Evolutionary conservation across 2,797 vertebrate species (phyloP).

Genomic region (Rhabdomys pumilio): DNA sequence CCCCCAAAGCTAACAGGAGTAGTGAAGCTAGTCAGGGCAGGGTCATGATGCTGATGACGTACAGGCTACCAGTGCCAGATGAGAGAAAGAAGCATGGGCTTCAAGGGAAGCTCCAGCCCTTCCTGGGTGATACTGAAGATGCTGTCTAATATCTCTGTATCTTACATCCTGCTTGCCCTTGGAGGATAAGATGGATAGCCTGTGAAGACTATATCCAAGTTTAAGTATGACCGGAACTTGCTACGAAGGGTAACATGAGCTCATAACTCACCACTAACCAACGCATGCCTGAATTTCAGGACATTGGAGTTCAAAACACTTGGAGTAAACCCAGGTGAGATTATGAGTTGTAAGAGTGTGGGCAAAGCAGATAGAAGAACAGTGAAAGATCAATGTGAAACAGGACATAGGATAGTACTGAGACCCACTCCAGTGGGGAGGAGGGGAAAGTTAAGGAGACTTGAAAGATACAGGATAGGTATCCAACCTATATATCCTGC

Average conservation of each 20-base stretch:
- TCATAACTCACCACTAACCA: neutral
- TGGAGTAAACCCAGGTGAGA: neutral
- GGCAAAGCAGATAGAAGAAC: neutral
- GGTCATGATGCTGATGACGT: neutral
- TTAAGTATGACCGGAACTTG: neutral
- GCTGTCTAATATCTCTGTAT: neutral
- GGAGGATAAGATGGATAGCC: neutral
- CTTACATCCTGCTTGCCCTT: neutral
- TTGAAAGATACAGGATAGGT: neutral
- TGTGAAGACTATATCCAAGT: neutral
- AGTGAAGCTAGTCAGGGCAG: neutral
- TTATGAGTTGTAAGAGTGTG: neutral
- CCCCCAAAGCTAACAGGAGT: neutral
- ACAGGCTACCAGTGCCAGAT: neutral
- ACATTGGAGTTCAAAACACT: neutral
- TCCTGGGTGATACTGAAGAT: neutral
- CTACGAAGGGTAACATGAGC: neutral
- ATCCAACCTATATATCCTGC: neutral
- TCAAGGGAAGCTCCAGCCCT: neutral
- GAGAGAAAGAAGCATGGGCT: neutral
- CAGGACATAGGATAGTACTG: neutral
- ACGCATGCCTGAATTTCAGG: neutral
- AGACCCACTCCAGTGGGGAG: neutral
- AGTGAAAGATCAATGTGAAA: neutral
- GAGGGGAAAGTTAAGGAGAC: neutral